Evolutionary conservation across 2,888 invertebrate genomes (phyloP), one percentile per base, ranked within the genome.

Genomic region (Coenonympha arcania): DNA sequence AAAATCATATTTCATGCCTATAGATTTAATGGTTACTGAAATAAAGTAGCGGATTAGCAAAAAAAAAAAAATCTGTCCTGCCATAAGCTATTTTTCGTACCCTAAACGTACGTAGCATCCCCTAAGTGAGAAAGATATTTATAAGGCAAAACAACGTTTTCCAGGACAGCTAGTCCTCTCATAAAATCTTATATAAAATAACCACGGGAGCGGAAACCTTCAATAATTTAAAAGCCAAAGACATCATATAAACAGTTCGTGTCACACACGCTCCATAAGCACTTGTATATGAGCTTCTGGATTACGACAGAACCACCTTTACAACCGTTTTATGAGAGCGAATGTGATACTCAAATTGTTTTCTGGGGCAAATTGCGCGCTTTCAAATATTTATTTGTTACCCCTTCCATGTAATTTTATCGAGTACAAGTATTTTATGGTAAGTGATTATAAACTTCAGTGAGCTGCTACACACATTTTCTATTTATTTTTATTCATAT

Each of bases 221-320:
- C 24, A 51, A 51, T 47, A 43, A 47, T 51, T 51, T 43, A 51
- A 47, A 47, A 30, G 20, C n/a, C 36, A 45, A 48, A 50, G 45
- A 36, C 33, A 44, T 49, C 41, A 30, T 41, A 47, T 47, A 49
- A 55, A 47, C 42, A 31, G 44, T 39, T 39, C 36, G 28, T 43
- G 48, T 43, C 30, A 39, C 37, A 51, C 36, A 40, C 34, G 15
- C 19, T 19, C 22, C 13, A n/a, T n/a, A 50, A 50, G 46, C 44
- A 50, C 42, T 52, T 50, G 49, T 37, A 48, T 56, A 47, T 50
- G 50, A 52, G 50, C 49, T 44, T 44, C 65, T 66, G 64, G 67
- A 72, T 68, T 69, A 59, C 58, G 57, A 57, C 50, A n/a, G 56
- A 55, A 63, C 58, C 63, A 65, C 65, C 57, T 73, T 76, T 73